A percentile compares a stretch with the other conserved stretches of the same genome.
Evolutionary conservation across 2,797 vertebrate species (phyloP).

Genomic region (Myotis planiceps): DNA sequence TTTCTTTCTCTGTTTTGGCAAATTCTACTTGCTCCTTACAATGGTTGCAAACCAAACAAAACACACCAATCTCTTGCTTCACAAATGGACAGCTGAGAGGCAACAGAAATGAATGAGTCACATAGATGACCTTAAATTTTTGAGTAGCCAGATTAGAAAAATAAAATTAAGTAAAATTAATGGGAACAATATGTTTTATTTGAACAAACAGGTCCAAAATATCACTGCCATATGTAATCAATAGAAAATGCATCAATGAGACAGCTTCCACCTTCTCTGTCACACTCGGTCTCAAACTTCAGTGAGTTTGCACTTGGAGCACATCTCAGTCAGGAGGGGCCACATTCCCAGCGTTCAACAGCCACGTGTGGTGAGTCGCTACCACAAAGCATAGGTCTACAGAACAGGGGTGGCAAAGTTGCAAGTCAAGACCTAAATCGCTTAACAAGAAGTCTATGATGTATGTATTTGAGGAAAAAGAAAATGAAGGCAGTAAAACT

Average conservation of each 20-base stretch:
- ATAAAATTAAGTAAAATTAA: neutral
- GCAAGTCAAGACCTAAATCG: neutral
- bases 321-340: neutral
- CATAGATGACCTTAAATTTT: neutral
- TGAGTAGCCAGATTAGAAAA: neutral
- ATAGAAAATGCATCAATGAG: neutral
- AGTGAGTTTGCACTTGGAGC: neutral
- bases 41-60: neutral
- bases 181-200: neutral
- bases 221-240: neutral
- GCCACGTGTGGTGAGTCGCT: neutral
- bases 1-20: neutral
- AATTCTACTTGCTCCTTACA: neutral
- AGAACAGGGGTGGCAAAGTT: neutral
- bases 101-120: neutral
- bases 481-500: neutral
- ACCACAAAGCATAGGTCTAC: fast-evolving
- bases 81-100: neutral
- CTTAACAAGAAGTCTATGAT: neutral
- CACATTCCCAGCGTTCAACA: neutral
- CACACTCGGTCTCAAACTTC: neutral
- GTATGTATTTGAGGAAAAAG: neutral
- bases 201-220: neutral
- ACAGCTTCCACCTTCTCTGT: neutral
- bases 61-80: neutral